Percentiles rank a stretch among this genome's conserved stretches.
Evolutionary conservation across 2,888 invertebrate genomes (phyloP).

Genomic region (Cenopis cana): DNA sequence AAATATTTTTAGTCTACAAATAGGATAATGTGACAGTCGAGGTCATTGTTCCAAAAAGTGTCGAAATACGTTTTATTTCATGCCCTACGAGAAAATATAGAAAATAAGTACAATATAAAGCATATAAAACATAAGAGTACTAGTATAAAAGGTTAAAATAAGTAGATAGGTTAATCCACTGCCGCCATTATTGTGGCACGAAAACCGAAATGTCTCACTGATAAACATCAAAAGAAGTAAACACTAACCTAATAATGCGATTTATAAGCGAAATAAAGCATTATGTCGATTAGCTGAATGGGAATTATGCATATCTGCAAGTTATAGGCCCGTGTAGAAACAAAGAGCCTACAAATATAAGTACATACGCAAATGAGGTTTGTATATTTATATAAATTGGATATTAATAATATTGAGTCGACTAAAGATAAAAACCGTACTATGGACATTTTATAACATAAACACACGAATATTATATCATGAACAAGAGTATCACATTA

Average conservation of each 20-base stretch:
- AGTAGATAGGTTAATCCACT: conserved; percentile 82
- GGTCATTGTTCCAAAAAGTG: conserved; percentile 80
- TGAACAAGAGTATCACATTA: conserved; percentile 85
- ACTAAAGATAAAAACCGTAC: conserved; percentile 48
- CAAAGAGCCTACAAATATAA: conserved; percentile 72
- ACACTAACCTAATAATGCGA: conserved; percentile 70
- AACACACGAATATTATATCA: conserved; percentile 66
- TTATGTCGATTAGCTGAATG: conserved; percentile 29
- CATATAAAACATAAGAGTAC: conserved; percentile 53
- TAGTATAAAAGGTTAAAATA: conserved; percentile 66
- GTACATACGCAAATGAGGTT: conserved; percentile 79
- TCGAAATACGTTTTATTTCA: conserved; percentile 69
- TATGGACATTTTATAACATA: conserved; percentile 47
- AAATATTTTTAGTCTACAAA: conserved; percentile 80
- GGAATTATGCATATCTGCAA: conserved; percentile 48
- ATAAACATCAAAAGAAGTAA: conserved; percentile 83
- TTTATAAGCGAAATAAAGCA: conserved; percentile 50
- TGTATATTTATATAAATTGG: conserved; percentile 66
- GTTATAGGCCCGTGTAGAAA: conserved; percentile 67
- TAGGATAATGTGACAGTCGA: conserved; percentile 75
- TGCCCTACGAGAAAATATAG: conserved; percentile 73
- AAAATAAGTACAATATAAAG: conserved; percentile 65
- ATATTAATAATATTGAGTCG: conserved; percentile 57
- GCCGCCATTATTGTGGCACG: conserved; percentile 84
- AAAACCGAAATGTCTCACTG: conserved; percentile 79